Evolutionary conservation across 2,113 vertebrate genomes (phyloP).

Genomic region (Empidonax alnorum): DNA sequence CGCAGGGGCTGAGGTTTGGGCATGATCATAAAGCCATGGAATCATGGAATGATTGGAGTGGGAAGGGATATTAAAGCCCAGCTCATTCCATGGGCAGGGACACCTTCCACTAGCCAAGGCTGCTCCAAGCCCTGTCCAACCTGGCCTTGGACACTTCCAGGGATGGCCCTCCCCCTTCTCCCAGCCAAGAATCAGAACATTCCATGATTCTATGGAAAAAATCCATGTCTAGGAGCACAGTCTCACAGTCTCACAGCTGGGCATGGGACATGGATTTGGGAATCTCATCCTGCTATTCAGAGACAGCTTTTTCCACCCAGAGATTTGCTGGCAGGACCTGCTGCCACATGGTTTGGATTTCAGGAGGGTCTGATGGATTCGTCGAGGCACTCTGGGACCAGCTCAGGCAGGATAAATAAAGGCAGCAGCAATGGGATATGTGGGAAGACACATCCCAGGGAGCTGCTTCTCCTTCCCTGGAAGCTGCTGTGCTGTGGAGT

Average conservation of each 20-base stretch:
- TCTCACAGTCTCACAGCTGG: rapidly evolving
- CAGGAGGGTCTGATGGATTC: neutral
- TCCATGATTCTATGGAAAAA: neutral
- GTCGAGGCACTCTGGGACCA: neutral
- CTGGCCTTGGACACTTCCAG: neutral
- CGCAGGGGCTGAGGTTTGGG: neutral
- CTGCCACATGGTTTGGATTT: neutral
- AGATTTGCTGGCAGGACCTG: neutral
- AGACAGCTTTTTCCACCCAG: neutral
- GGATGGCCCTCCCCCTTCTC: neutral
- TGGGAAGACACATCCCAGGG: neutral
- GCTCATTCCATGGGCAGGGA: neutral
- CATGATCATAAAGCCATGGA: neutral
- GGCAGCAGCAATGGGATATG: neutral
- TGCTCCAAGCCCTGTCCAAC: neutral
- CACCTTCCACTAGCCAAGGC: neutral
- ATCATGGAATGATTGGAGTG: neutral
- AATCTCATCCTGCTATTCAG: neutral
- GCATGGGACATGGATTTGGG: neutral
- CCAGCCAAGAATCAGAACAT: neutral
- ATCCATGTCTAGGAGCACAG: rapidly evolving
- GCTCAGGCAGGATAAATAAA: neutral
- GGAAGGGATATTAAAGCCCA: neutral
- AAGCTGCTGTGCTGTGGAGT: no score
- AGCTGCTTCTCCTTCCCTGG: neutral